Base-by-base conservation (phyloP, 2,888 invertebrate genomes). In the Rotaria socialis region DNA sequence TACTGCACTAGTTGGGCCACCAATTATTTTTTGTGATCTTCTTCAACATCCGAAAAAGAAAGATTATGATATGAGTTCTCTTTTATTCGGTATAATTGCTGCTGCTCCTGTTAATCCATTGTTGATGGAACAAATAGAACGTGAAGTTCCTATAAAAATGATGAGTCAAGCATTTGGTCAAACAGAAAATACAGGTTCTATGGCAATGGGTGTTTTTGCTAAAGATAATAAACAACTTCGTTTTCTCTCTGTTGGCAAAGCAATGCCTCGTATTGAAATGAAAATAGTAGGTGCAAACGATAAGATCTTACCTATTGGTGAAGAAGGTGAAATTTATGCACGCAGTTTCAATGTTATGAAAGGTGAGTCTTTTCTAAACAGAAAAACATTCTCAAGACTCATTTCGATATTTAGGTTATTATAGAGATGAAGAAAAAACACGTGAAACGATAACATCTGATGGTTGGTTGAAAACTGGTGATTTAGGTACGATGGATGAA, bases 381-480 rank as follows among this genome's bases (percentile, higher is more conserved):
- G 2, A 0, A 35, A 35, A 52, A 52, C 10, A 10, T 52, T 14
- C 16, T 52, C 5, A 4, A 10, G 16, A 52, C 14, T 52, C 52
- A 52, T 52, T 14, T 52, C 2, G 2, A 52, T 52, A 7, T 52
- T 52, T 35, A 67, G 35, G 84, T 47, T 86, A 85, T 85, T 85
- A 84, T 67, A 85, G 84, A 47, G 86, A 86, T n/a, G 60, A 60
- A n/a, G 86, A 85, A 55, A 86, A 85, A 75, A 86, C 86, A 27
- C 58, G 58, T 41, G 84, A 84, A 47, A 56, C 58, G 11, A 47
- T 86, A 19, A 80, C 43, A 8, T 43, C 43, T 8, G 5, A 24
- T 7, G n/a, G 47, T 43, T 85, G 87, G 87, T 75, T 85, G n/a
- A 84, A 85, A 74, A 87, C 87, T 3, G 87, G 87, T 35, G 87